Percentiles rank a stretch among this genome's conserved stretches.
Conservation (phyloP, 2,888 invertebrate species). For the Ophion slaviceki region DNA sequence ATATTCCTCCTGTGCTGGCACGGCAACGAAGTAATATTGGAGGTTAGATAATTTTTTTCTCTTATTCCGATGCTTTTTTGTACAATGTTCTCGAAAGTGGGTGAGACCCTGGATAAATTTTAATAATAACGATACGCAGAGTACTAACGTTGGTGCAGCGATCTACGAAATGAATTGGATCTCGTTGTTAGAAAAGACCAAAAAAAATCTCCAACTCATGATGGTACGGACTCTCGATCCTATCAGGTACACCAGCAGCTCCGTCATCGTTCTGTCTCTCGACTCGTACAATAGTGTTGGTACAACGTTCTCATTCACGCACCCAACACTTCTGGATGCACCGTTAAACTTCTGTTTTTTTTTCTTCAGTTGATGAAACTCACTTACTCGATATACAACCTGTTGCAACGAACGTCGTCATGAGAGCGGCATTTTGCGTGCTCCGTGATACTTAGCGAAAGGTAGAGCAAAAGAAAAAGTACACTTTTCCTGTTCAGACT, state of each 20-base stretch:
- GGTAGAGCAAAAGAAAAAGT: not conserved
- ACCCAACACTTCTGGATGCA: not conserved
- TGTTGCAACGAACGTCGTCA: constrained; percentile 61
- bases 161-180: constrained; percentile 72
- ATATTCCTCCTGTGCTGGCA: constrained; percentile 75
- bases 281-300: constrained; percentile 73
- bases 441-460: not conserved
- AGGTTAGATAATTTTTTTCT: constrained; percentile 63
- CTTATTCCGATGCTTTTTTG: not conserved
- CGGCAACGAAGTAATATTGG: constrained; percentile 72
- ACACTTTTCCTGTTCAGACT: no score
- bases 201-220: constrained; percentile 67
- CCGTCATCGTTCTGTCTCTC: constrained; percentile 71
- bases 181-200: constrained; percentile 57
- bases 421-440: not conserved
- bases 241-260: constrained; percentile 73
- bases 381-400: constrained; percentile 51
- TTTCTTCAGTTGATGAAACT: constrained; percentile 48
- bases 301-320: not conserved
- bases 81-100: no score
- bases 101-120: not conserved
- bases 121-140: constrained; percentile 39
- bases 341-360: not conserved
- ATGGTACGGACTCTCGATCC: constrained; percentile 69
- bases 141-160: constrained; percentile 53